phyloP scores from a whole-genome alignment of 2,797 vertebrate species.

The Chlorospingus semifuscus region DNA sequence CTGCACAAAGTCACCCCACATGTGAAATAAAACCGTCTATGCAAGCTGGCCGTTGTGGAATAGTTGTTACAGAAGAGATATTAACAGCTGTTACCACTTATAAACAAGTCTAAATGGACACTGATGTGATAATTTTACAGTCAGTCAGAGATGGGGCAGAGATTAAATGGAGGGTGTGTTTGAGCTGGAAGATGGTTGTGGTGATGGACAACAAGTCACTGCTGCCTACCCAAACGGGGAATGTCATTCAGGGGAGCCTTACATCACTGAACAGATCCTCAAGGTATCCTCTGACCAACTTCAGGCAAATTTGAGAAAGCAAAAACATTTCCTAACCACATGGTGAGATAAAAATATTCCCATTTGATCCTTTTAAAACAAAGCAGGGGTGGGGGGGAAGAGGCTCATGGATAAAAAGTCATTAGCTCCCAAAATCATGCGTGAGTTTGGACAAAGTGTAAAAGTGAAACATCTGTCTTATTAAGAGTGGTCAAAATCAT shows the following conservation, averaged over 20 bases:
- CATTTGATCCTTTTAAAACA: neutral
- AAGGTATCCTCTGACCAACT: neutral
- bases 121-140: neutral
- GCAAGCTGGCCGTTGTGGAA: neutral
- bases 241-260: neutral
- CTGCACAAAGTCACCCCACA: neutral
- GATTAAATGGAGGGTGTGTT: neutral
- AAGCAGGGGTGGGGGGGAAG: accelerated
- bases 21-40: neutral
- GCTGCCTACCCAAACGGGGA: neutral
- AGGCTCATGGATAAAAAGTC: accelerated
- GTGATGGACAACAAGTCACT: neutral
- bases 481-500: neutral
- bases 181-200: neutral
- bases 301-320: neutral
- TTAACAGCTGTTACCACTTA: neutral
- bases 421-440: neutral
- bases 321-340: neutral
- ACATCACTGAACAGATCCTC: neutral
- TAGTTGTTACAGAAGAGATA: neutral
- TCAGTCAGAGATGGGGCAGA: neutral
- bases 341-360: neutral
- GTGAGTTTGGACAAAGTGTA: neutral
- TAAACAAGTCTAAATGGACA: neutral
- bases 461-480: neutral